Evolutionary conservation across 2,888 invertebrate species (phyloP), one percentile per base, ranked within the genome.

Genomic region (Ectropis crepuscularia): DNA sequence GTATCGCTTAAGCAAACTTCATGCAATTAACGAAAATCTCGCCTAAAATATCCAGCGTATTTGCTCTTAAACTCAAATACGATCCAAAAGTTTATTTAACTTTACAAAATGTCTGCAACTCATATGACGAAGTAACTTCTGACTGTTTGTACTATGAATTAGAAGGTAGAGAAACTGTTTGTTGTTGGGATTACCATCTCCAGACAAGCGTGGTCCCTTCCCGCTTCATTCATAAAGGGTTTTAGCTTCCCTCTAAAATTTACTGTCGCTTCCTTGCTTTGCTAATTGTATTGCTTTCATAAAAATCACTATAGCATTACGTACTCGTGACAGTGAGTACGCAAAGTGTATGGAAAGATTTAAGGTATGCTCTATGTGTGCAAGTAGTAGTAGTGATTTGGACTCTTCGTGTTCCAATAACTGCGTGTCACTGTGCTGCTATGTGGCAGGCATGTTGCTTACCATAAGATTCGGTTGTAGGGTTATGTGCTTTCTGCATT

Each of bases 41-140:
- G 50, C 64, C 61, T 53, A 43, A 65, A 74, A 70, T 58, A 65
- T 54, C 59, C 65, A 71, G 71, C 77, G 69, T 73, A 65, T 74
- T 71, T 76, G 80, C 78, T 77, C 65, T 75, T 72, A 80, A 88
- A 90, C 81, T 88, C 87, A 89, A 89, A 90, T 87, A 88, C 85
- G 85, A 86, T 86, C 77, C 78, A 69, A 74, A 80, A 88, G 84
- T 89, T 87, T 87, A 80, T 84, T 85, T 82, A 83, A 85, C 78
- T 82, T 77, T 75, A 81, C 78, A 76, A 78, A 81, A 83, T 81
- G 83, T 82, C 80, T 72, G 76, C 73, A 72, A 76, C 78, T 78
- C 76, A 74, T 73, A 76, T 71, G 74, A 70, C 72, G 69, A 50
- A 67, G 67, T 71, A 74, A 73, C 75, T 74, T 77, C 66, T 73